A percentile compares a stretch with the other conserved stretches of the same genome.
phyloP scores from a whole-genome alignment of 2,888 invertebrate genomes.

The Clusia tigrina region DNA sequence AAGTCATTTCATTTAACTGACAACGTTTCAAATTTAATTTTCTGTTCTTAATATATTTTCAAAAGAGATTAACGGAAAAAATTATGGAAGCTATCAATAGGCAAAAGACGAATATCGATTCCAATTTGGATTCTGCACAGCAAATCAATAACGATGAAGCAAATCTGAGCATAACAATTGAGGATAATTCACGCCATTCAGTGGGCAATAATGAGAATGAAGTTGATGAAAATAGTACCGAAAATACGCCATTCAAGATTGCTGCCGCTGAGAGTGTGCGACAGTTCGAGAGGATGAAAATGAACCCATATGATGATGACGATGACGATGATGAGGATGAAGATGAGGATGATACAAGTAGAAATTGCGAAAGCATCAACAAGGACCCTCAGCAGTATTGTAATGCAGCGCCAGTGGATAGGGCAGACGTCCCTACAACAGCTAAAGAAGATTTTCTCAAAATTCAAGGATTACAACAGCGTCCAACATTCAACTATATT shows the following conservation, averaged over 20 bases:
- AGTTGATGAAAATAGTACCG: constrained; percentile 36
- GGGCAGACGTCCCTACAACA: too few relatives aligned
- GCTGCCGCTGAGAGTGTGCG: constrained; percentile 23
- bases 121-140: constrained; percentile 36
- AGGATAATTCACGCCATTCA: not conserved
- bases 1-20: not conserved
- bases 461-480: constrained; percentile 23
- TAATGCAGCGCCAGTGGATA: too few relatives aligned
- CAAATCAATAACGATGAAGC: constrained; percentile 29
- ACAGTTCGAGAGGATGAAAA: constrained; percentile 3
- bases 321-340: constrained; percentile 15
- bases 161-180: constrained; percentile 17
- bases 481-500: constrained; percentile 1
- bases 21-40: not conserved
- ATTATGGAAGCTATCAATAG: constrained; percentile 56
- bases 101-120: constrained; percentile 42
- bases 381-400: too few relatives aligned
- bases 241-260: constrained; percentile 16
- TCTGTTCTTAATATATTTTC: constrained; percentile 4
- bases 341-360: constrained; percentile 11
- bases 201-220: constrained; percentile 37
- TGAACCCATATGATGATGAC: constrained; percentile 14
- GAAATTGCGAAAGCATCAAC: too few relatives aligned
- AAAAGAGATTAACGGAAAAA: constrained; percentile 28
- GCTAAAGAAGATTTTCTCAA: too few relatives aligned